Conservation (phyloP, 2,797 vertebrate species). For the Cynodonichthys magdalenae region DNA sequence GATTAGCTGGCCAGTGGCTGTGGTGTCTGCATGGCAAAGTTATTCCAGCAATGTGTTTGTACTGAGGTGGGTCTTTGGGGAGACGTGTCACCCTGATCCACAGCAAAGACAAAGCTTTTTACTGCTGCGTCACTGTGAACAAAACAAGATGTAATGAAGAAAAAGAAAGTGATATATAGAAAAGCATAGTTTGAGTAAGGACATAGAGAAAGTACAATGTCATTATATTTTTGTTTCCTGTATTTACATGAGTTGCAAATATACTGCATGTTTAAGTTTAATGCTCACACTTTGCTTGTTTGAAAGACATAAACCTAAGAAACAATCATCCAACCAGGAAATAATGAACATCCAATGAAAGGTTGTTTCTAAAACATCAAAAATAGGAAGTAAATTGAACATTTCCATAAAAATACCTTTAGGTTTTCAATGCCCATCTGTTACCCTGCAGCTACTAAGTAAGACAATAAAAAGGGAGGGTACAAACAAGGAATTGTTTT, state of each 20-base stretch:
- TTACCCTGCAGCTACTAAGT: constrained; percentile 19
- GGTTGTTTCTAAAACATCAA: constrained; percentile 30
- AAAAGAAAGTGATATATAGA: background rate
- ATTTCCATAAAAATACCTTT: constrained; percentile 38
- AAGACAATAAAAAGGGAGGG: constrained; percentile 14
- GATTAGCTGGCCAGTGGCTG: constrained; percentile 52
- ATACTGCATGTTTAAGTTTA: constrained; percentile 36
- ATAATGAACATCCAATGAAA: constrained; percentile 38
- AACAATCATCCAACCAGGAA: constrained; percentile 40
- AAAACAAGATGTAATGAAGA: constrained; percentile 22
- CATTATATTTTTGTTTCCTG: constrained; percentile 21
- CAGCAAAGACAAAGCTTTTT: constrained; percentile 43
- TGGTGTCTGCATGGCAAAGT: constrained; percentile 41
- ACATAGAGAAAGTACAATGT: background rate
- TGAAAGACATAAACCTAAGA: constrained; percentile 46
- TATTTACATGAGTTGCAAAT: constrained; percentile 8
- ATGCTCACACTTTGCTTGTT: constrained; percentile 28
- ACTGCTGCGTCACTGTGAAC: constrained; percentile 27
- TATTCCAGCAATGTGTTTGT: constrained; percentile 54
- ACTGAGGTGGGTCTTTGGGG: constrained; percentile 34
- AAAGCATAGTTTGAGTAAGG: constrained; percentile 9
- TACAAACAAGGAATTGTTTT: constrained; percentile 30
- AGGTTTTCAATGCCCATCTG: constrained; percentile 21
- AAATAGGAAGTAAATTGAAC: constrained; percentile 40
- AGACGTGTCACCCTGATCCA: constrained; percentile 55